Percentiles rank a stretch among this genome's conserved stretches.
Conservation (phyloP, 2,888 invertebrate genomes). For the Apomyelois bistriatella region DNA sequence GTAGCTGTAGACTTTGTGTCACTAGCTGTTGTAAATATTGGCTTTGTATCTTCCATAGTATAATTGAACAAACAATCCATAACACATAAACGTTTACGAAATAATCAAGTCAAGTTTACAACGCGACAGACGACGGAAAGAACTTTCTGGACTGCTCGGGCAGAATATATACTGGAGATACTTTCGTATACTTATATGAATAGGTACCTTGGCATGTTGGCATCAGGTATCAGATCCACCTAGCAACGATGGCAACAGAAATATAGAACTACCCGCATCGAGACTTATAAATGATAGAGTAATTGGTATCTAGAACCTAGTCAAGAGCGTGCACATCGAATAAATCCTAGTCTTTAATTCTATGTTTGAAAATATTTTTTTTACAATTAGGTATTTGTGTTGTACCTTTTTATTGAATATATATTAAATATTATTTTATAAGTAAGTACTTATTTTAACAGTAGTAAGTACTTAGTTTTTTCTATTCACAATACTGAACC, state of each 20-base stretch:
- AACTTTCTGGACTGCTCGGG: slow-evolving; percentile 23
- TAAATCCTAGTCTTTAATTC: too few relatives aligned
- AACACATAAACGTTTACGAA: slow-evolving; percentile 1
- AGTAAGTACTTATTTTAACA: too few relatives aligned
- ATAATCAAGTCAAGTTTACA: slow-evolving; percentile 11
- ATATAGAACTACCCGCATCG: slow-evolving; percentile 16
- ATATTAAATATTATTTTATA: too few relatives aligned
- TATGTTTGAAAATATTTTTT: too few relatives aligned
- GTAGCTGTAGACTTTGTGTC: slow-evolving; percentile 42
- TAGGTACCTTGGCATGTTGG: too few relatives aligned
- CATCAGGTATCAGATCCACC: background rate
- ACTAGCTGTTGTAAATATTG: slow-evolving; percentile 48
- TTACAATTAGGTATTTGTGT: too few relatives aligned
- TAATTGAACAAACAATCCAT: slow-evolving; percentile 48
- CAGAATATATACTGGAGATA: slow-evolving; percentile 41
- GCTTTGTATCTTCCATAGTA: slow-evolving; percentile 47
- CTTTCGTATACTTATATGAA: slow-evolving; percentile 11
- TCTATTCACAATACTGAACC: too few relatives aligned
- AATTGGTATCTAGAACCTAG: background rate
- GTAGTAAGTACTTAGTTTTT: too few relatives aligned
- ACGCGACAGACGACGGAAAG: slow-evolving; percentile 28
- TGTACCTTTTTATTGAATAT: too few relatives aligned
- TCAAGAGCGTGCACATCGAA: background rate
- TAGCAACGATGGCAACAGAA: background rate
- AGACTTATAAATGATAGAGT: background rate